A percentile compares a stretch with the other conserved stretches of the same genome.
phyloP scores from a whole-genome alignment of 2,888 invertebrate species.

The Mesochorus sp. region DNA sequence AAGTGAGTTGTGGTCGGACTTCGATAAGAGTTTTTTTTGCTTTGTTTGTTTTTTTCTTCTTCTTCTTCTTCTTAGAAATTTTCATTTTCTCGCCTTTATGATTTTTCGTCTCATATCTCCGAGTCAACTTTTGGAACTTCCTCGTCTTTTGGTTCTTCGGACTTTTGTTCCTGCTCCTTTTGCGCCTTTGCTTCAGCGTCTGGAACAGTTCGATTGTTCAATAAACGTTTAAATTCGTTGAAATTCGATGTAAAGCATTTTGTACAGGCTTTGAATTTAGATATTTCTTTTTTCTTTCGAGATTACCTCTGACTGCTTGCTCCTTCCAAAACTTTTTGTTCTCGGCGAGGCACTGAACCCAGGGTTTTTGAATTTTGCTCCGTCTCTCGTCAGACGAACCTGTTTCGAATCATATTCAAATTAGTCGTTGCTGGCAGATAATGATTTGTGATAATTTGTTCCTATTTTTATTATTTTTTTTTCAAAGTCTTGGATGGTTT shows the following conservation, averaged over 20 bases:
- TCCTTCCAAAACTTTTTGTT: slow-evolving; percentile 94
- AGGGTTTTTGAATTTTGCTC: slow-evolving; percentile 90
- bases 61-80: no score
- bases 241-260: no score
- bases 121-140: slow-evolving; percentile 58
- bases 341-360: slow-evolving; percentile 89
- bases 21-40: slow-evolving; percentile 51
- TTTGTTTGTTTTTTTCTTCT: no score
- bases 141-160: slow-evolving; percentile 63
- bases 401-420: slow-evolving; percentile 2
- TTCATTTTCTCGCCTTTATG: slow-evolving; percentile 51
- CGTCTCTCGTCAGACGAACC: slow-evolving; percentile 73
- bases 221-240: no score
- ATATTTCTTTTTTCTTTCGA: neutral
- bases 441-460: no score
- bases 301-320: slow-evolving; percentile 88
- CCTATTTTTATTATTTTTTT: no score
- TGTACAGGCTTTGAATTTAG: no score
- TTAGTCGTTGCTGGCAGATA: no score
- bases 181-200: slow-evolving; percentile 85
- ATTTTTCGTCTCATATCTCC: slow-evolving; percentile 68
- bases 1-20: slow-evolving; percentile 64
- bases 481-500: no score
- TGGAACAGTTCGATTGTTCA: slow-evolving; percentile 69
- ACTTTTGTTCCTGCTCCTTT: slow-evolving; percentile 76